Conservation (phyloP, 2,113 vertebrate species). For the Chaenocephalus aceratus region DNA sequence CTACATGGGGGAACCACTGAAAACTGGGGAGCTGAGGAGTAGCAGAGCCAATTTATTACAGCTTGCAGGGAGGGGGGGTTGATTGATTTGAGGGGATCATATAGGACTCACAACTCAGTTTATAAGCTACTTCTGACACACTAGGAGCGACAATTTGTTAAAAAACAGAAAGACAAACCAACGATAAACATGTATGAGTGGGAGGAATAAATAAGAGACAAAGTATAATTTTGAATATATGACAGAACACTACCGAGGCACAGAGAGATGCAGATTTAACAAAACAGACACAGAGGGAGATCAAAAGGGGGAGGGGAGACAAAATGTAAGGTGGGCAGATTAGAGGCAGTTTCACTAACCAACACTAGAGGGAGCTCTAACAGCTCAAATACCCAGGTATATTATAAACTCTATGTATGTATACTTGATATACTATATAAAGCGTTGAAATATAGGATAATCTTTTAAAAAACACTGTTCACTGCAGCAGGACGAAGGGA, state of each 20-base stretch:
- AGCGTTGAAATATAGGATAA: constrained; percentile 77
- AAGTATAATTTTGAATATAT: constrained; percentile 31
- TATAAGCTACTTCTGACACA: constrained; percentile 61
- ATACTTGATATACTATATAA: constrained; percentile 74
- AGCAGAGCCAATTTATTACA: constrained; percentile 60
- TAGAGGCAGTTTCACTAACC: constrained; percentile 71
- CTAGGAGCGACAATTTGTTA: constrained; percentile 7
- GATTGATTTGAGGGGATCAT: constrained; percentile 33
- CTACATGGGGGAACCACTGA: constrained; percentile 52
- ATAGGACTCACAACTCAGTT: constrained; percentile 59
- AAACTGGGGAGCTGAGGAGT: constrained; percentile 47
- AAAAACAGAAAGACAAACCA: neutral
- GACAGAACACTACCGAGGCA: constrained; percentile 77
- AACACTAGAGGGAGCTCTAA: constrained; percentile 75
- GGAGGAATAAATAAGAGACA: constrained; percentile 6
- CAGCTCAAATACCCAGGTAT: constrained; percentile 70
- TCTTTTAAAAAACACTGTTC: constrained; percentile 78
- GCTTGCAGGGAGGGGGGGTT: constrained; percentile 27
- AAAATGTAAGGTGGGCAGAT: constrained; percentile 41
- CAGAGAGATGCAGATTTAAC: constrained; percentile 73
- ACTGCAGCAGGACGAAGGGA: constrained; percentile 76
- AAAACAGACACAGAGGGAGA: constrained; percentile 42
- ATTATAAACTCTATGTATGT: constrained; percentile 73
- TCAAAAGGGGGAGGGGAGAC: constrained; percentile 6
- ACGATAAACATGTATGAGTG: constrained; percentile 22